These are phyloP conservation scores for Plebejus melissa DNA, from an alignment of 2,888 invertebrate species.

Conservation along the genomic window DNA sequence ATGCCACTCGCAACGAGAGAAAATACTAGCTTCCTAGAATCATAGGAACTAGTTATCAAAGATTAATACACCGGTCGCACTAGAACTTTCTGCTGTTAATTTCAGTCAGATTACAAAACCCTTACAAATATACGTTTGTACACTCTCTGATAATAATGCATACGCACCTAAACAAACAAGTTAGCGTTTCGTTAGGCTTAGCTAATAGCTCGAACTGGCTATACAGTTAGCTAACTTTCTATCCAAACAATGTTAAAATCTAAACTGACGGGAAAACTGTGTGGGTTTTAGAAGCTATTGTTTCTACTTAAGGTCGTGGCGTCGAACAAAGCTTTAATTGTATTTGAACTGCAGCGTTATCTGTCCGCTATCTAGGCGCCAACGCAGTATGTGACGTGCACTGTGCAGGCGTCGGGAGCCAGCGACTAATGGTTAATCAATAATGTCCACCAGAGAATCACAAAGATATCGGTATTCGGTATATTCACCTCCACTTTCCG, in stretches of 20 bases:
- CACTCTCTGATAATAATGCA: not conserved
- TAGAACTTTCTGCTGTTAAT: not conserved
- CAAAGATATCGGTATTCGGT: not conserved
- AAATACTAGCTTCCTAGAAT: conserved; percentile 5
- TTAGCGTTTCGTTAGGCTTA: conserved; percentile 16
- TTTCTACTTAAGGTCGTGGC: conserved; percentile 11
- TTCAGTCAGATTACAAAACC: not conserved
- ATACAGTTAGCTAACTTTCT: conserved; percentile 11
- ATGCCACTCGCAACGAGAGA: not conserved
- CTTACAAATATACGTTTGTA: not conserved
- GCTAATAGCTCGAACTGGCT: conserved; percentile 15
- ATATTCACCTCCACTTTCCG: conserved; percentile 68
- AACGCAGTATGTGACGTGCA: conserved; percentile 38
- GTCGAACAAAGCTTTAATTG: conserved; percentile 32
- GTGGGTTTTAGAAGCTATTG: not conserved
- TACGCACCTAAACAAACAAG: conserved; percentile 9
- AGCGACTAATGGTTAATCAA: conserved; percentile 43
- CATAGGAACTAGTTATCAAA: conserved; percentile 10
- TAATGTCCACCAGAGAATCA: conserved; percentile 36
- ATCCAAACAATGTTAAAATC: conserved; percentile 15
- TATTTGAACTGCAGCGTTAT: conserved; percentile 33
- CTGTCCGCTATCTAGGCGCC: conserved; percentile 41
- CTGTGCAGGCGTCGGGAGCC: conserved; percentile 40
- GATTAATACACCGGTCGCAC: not conserved
- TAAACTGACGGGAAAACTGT: conserved; percentile 11